Evolutionary conservation across 53 echinoderm and acorn worm species (phyloP).

Genomic region (Luidia sarsii): DNA sequence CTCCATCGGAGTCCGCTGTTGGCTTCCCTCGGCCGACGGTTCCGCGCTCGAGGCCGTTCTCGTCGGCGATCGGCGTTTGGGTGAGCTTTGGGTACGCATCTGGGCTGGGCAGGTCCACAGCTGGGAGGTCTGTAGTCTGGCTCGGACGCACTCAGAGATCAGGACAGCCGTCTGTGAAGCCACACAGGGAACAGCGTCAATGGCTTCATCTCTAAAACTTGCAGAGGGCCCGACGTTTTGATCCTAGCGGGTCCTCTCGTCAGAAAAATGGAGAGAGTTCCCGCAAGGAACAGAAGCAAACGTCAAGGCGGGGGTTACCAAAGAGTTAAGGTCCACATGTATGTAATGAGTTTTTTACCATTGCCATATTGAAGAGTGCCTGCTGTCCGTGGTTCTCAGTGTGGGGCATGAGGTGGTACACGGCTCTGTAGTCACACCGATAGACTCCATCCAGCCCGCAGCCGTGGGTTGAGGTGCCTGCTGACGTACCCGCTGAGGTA

Average conservation of each 20-base stretch:
- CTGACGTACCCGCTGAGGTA: too few species aligned
- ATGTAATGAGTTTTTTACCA: slow-evolving; percentile 64
- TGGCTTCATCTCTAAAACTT: too few species aligned
- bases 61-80: too few species aligned
- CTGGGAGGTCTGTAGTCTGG: background rate
- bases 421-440: slow-evolving; percentile 59
- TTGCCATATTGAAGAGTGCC: slow-evolving; percentile 60
- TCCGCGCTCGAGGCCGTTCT: too few species aligned
- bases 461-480: slow-evolving; percentile 29
- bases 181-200: too few species aligned
- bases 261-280: background rate
- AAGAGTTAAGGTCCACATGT: background rate
- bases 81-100: too few species aligned
- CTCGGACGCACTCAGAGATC: slow-evolving; percentile 62
- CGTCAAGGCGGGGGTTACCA: background rate
- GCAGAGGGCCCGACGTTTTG: too few species aligned
- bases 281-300: background rate
- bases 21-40: too few species aligned
- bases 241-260: too few species aligned
- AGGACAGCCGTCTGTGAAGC: slow-evolving; percentile 61
- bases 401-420: slow-evolving; percentile 72
- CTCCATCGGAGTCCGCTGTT: too few species aligned
- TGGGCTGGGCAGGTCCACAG: slow-evolving; percentile 15
- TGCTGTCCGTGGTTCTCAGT: slow-evolving; percentile 59
- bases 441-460: slow-evolving; percentile 50